These are phyloP conservation scores for Lagopus muta DNA, from an alignment of 2,113 vertebrate species.

Conservation along the genomic window DNA sequence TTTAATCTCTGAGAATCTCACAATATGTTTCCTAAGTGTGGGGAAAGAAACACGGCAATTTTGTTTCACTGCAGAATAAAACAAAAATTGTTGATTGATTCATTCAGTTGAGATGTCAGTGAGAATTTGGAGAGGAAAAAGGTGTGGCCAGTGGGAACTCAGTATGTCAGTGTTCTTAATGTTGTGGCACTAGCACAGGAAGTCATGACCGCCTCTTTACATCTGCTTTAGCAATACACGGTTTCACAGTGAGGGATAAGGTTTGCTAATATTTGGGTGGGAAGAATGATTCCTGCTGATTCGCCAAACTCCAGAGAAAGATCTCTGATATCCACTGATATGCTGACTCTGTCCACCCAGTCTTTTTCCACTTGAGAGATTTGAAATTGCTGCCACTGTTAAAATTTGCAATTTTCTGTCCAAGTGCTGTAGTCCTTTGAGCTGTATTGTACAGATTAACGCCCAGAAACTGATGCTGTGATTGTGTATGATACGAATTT, in stretches of 20 bases:
- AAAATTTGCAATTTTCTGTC: background rate
- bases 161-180: background rate
- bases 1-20: background rate
- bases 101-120: background rate
- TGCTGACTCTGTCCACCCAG: background rate
- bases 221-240: background rate
- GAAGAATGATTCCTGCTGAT: background rate
- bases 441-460: background rate
- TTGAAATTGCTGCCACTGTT: background rate
- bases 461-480: background rate
- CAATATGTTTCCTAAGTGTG: background rate
- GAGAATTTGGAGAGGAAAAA: background rate
- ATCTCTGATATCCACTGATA: background rate
- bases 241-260: background rate
- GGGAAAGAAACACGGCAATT: background rate
- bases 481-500: constrained; percentile 12
- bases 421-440: background rate
- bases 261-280: background rate
- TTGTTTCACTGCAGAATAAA: background rate
- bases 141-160: background rate
- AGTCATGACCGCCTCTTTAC: background rate
- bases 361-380: background rate
- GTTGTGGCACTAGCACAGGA: background rate
- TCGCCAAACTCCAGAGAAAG: background rate
- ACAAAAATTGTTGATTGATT: background rate